These are phyloP conservation scores for Stegodyphus mimosarum DNA, from an alignment of 1,140 invertebrate genomes.

Conservation along the genomic window DNA sequence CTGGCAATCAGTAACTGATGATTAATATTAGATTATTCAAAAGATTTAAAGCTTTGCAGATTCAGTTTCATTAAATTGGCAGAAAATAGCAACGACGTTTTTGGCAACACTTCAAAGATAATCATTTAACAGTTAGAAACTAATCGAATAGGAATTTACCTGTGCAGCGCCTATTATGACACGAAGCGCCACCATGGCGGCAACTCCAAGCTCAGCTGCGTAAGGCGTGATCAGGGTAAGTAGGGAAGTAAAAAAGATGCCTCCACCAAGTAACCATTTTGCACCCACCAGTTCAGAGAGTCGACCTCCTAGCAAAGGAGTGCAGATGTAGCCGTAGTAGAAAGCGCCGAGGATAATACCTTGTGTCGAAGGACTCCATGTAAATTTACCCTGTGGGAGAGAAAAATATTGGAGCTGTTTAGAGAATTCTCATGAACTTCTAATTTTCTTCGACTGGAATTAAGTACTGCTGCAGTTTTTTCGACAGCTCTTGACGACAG, in stretches of 20 bases:
- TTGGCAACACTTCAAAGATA: no score
- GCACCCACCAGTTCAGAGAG: conserved; percentile 82
- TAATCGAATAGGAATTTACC: neutral
- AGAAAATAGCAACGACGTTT: no score
- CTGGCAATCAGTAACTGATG: no score
- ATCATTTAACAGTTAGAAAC: no score
- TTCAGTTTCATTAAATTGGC: no score
- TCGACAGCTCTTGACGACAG: no score
- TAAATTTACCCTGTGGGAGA: conserved; percentile 46
- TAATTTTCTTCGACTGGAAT: no score
- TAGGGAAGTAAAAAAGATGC: conserved; percentile 61
- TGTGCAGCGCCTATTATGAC: conserved; percentile 59
- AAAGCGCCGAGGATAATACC: conserved; percentile 83
- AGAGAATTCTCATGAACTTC: no score
- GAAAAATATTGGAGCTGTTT: neutral
- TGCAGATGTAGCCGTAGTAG: conserved; percentile 87
- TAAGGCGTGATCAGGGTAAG: conserved; percentile 60
- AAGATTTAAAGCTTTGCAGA: no score
- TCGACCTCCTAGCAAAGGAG: conserved; percentile 83
- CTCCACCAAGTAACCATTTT: conserved; percentile 81
- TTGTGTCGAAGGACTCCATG: conserved; percentile 61
- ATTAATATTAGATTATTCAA: no score
- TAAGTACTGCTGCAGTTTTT: no score
- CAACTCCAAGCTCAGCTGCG: conserved; percentile 54
- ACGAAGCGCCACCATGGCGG: conserved; percentile 55